phyloP scores from a whole-genome alignment of 2,888 invertebrate genomes.

The Epsilonema sp. region DNA sequence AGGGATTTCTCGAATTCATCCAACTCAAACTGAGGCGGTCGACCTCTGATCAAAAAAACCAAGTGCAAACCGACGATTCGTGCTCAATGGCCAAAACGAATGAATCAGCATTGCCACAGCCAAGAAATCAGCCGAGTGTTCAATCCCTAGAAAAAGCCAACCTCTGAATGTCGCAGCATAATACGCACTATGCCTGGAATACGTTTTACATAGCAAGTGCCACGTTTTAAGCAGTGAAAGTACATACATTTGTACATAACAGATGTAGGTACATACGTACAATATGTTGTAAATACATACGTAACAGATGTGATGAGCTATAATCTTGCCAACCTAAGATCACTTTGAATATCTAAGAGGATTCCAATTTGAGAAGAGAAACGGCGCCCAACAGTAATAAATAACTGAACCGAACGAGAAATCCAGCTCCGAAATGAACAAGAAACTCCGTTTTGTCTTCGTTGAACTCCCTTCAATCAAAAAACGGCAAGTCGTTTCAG shows the following conservation, averaged over 20 bases:
- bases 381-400: constrained; percentile 80
- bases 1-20: constrained; percentile 16
- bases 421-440: constrained; percentile 86
- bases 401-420: constrained; percentile 94
- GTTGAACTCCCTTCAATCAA: constrained; percentile 44
- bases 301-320: no score
- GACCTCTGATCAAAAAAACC: constrained; percentile 11
- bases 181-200: no score
- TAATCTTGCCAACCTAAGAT: constrained; percentile 54
- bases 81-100: constrained; percentile 73
- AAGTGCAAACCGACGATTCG: constrained; percentile 17
- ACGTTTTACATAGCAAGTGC: background rate
- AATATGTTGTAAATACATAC: no score
- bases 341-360: constrained; percentile 82
- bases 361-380: constrained; percentile 74
- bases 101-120: constrained; percentile 88
- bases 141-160: no score
- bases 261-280: no score
- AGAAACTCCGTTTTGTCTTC: constrained; percentile 70
- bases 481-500: no score
- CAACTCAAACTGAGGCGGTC: constrained; percentile 13
- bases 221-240: no score
- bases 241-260: no score
- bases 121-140: constrained; percentile 79
- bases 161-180: no score